Conservation (phyloP, 2,888 invertebrate species). For the Mellilla xanthometata region DNA sequence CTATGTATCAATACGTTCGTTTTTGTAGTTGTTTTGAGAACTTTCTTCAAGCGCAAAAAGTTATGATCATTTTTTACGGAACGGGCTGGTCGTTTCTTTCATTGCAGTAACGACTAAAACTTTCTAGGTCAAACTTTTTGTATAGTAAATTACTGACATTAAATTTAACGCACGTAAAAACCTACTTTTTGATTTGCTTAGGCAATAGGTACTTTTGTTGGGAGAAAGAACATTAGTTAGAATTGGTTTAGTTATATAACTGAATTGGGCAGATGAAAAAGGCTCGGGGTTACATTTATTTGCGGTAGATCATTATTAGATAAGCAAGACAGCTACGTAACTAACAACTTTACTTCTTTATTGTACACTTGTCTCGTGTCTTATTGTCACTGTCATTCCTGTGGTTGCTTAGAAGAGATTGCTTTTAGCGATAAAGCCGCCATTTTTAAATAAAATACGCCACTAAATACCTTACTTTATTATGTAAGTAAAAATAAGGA, state of each 20-base stretch:
- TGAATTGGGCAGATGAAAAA: conserved; percentile 6
- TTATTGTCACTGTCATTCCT: too few relatives aligned
- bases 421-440: too few relatives aligned
- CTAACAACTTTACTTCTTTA: background rate
- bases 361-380: too few relatives aligned
- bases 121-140: conserved; percentile 27
- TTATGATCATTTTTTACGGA: conserved; percentile 12
- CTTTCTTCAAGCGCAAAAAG: conserved; percentile 24
- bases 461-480: too few relatives aligned
- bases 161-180: conserved; percentile 18
- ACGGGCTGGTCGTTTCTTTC: conserved; percentile 3
- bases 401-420: too few relatives aligned
- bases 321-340: conserved; percentile 1
- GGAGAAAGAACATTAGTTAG: conserved; percentile 12
- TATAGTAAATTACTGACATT: conserved; percentile 18
- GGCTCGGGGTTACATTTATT: background rate
- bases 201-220: conserved; percentile 11
- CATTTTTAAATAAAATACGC: too few relatives aligned
- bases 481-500: too few relatives aligned
- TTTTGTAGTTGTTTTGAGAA: conserved; percentile 3
- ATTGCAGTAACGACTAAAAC: conserved; percentile 10
- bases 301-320: conserved; percentile 8
- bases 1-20: too few relatives aligned
- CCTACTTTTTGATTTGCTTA: conserved; percentile 8
- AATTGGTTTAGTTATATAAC: conserved; percentile 13